Evolutionary conservation across 2,888 invertebrate species (phyloP).

Genomic region (Augiades crinisus): DNA sequence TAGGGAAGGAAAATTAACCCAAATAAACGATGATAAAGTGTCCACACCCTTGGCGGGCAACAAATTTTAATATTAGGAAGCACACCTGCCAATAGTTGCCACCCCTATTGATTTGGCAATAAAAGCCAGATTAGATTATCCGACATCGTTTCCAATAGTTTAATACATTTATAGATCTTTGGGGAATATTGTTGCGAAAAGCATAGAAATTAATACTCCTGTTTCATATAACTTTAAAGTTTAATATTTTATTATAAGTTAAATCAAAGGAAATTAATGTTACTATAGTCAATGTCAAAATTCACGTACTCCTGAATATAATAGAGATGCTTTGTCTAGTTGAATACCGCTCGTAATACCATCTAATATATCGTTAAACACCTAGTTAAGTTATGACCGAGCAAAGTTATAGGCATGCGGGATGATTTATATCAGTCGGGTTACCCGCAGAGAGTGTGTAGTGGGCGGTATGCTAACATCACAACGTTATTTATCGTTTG

Average conservation of each 20-base stretch:
- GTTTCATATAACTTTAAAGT: no score
- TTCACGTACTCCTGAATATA: no score
- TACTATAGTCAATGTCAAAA: no score
- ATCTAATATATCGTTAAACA: constrained; percentile 48
- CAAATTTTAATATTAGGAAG: constrained; percentile 64
- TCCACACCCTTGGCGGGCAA: constrained; percentile 46
- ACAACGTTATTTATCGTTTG: no score
- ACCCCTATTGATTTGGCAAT: constrained; percentile 73
- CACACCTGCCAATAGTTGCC: constrained; percentile 63
- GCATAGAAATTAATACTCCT: no score
- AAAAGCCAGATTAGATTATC: constrained; percentile 63
- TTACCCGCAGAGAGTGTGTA: constrained; percentile 55
- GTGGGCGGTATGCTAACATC: constrained; percentile 48
- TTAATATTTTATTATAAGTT: no score
- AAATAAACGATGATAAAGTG: constrained; percentile 55
- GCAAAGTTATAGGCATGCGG: constrained; percentile 56
- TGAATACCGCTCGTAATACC: no score
- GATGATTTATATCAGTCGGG: constrained; percentile 64
- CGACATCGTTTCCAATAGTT: constrained; percentile 47
- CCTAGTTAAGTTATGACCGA: constrained; percentile 56
- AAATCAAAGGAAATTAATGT: no score
- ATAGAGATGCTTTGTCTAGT: no score
- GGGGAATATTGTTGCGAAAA: no score
- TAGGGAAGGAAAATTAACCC: constrained; percentile 47
- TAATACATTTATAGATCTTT: constrained; percentile 48